Conservation (phyloP, 2,797 vertebrate genomes). For the Myoxocephalus aenaeus region DNA sequence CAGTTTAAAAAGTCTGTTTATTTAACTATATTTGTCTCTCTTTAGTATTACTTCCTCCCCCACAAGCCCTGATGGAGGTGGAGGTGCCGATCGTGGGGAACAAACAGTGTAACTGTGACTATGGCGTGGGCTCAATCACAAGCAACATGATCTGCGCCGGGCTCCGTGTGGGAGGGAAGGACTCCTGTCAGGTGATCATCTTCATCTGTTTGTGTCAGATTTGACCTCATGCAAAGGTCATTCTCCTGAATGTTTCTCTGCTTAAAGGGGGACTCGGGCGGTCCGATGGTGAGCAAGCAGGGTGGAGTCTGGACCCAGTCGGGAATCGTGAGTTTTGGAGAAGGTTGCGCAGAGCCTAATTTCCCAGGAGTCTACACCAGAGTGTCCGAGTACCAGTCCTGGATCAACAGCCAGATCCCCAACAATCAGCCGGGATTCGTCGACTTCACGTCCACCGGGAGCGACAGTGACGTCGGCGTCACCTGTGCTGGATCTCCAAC, state of each 20-base stretch:
- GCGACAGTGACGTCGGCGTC: slow-evolving; percentile 61
- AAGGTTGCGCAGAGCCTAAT: neutral
- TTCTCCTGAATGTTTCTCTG: neutral
- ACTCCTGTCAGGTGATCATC: slow-evolving; percentile 76
- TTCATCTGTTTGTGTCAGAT: neutral
- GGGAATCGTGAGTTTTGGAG: slow-evolving; percentile 70
- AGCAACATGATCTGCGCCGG: slow-evolving; percentile 80
- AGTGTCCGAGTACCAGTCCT: slow-evolving; percentile 66
- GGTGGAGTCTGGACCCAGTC: slow-evolving; percentile 51
- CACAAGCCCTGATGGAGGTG: slow-evolving; percentile 74
- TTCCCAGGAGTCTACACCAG: slow-evolving; percentile 71
- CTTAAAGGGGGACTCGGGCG: slow-evolving; percentile 74
- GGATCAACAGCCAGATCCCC: slow-evolving; percentile 64
- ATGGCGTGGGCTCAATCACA: neutral
- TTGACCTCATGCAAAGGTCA: neutral
- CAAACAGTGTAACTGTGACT: slow-evolving; percentile 64
- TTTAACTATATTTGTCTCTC: slow-evolving; percentile 15
- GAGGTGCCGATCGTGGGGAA: slow-evolving; percentile 70
- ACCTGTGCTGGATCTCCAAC: slow-evolving; percentile 6
- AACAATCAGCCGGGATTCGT: slow-evolving; percentile 51
- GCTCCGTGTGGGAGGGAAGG: slow-evolving; percentile 67
- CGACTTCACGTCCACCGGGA: slow-evolving; percentile 54
- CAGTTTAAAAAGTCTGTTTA: neutral
- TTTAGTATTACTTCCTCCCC: slow-evolving; percentile 51
- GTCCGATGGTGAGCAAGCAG: slow-evolving; percentile 68